These are phyloP conservation scores for Otolemur garnettii DNA, from an alignment of 2,113 vertebrate species.

Conservation along the genomic window DNA sequence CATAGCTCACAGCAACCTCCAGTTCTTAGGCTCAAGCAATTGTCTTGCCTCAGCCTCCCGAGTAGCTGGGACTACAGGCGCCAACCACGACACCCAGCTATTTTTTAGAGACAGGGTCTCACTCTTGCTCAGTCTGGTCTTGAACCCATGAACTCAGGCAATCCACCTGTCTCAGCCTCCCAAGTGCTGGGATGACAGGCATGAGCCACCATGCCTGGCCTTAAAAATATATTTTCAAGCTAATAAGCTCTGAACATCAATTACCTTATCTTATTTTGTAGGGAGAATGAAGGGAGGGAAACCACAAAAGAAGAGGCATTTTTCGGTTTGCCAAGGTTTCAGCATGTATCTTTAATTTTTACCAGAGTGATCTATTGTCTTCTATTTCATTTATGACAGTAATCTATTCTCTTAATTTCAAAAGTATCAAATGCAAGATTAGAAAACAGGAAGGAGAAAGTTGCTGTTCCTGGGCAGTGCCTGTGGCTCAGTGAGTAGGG, in stretches of 20 bases:
- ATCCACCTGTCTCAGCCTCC: no score
- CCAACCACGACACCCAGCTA: no score
- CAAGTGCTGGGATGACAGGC: no score
- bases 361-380: not conserved
- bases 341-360: constrained; percentile 1
- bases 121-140: no score
- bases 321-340: not conserved
- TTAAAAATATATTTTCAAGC: constrained; percentile 18
- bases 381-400: not conserved
- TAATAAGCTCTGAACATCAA: not conserved
- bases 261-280: not conserved
- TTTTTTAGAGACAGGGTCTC: no score
- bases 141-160: no score
- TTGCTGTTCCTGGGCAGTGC: not conserved
- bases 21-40: no score
- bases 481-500: no score
- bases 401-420: not conserved
- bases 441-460: constrained; percentile 11
- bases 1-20: no score
- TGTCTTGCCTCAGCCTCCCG: no score
- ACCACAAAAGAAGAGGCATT: not conserved
- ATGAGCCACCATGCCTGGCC: no score
- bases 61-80: no score
- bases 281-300: not conserved
- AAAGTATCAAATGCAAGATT: constrained; percentile 44